Evolutionary conservation across 2,888 invertebrate genomes (phyloP), one percentile per base, ranked within the genome.

Genomic region (Palloptera scutellata): DNA sequence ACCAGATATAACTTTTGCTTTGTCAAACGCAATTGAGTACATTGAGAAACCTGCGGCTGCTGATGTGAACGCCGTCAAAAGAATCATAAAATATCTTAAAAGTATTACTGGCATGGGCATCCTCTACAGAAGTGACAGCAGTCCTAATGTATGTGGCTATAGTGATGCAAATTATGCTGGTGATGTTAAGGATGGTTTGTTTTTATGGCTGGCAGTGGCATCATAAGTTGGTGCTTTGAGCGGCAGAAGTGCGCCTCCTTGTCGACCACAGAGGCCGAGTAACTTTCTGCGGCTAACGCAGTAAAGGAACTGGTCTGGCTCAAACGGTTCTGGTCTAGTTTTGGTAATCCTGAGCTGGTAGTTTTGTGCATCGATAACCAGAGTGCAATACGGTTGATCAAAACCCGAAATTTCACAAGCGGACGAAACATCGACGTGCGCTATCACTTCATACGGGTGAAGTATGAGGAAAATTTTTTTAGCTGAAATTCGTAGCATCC

Each of bases 361-460:
- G n/a, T n/a, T n/a, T 15, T 62, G 15, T 51, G 8, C 17, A 11
- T 52, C 15, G 40, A 52, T 20, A 66, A 61, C 51, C 54, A 55
- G 54, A 53, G 62, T n/a, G 67, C 53, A 1, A 67, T 67, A 11
- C 62, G 45, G 11, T 42, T 62, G 0, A 58, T 62, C 11, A 67
- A 62, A 67, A 67, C 12, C 62, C 61, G 17, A 62, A 67, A 12
- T 62, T 62, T 20, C 58, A 63, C n/a, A 62, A 61, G 20, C 2
- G 62, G 41, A 63, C 51, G 10, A 67, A 67, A 20, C 63, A 67
- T 67, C 13, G 67, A 67, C 51, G 67, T 67, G 19, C 57, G 51
- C 20, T 67, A 67, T 51, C 43, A 66, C 13, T 66, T 66, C 40
- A 66, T 66, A 19, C 19, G 61, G 1, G 45, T 60, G 41, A 64